Base-by-base conservation (phyloP, 2,888 invertebrate species). In the Plutella xylostella region DNA sequence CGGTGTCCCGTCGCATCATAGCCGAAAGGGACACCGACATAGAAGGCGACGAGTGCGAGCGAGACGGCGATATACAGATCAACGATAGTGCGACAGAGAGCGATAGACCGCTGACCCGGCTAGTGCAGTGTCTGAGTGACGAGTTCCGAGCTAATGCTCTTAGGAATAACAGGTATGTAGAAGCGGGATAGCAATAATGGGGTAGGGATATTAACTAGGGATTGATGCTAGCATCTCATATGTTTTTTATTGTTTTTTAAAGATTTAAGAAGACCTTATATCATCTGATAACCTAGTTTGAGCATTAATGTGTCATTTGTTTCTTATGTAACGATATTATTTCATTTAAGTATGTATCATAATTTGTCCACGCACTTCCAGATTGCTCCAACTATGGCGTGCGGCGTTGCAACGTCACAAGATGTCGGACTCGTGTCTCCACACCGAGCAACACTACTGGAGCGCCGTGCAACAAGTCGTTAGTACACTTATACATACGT, bases 391-490 rank as follows among this genome's bases (percentile, higher is more conserved):
- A 54, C 90, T 96, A 63, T 94, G 96, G 74, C 88, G 92, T 47
- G 88, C 89, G 34, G 91, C 97, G 30, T 89, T 94, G 17, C 87
- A 89, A 49, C 89, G 91, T n/a, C 94, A 96, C 65, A 73, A 87
- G 18, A 68, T 89, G 35, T 85, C 94, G 2, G 88, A 87, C 60
- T 87, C 86, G 55, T 90, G 85, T 60, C 79, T 82, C 51, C 86
- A 88, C 57, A 89, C 89, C 0, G 77, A 78, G 25, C 74, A 90
- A 31, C 92, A 94, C 65, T 94, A 94, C 54, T 97, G 96, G 96
- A 89, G 90, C 34, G 92, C 94, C 58, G 92, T 95, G 30, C 96
- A 97, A 70, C 90, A 91, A 65, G 94, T 94, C 60, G 94, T 95
- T 77, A 82, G 89, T 85, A 39, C 5, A 34, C 7, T 30, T n/a